Evolutionary conservation across 2,797 vertebrate species (phyloP), one percentile per base, ranked within the genome.

Genomic region (Artibeus jamaicensis): DNA sequence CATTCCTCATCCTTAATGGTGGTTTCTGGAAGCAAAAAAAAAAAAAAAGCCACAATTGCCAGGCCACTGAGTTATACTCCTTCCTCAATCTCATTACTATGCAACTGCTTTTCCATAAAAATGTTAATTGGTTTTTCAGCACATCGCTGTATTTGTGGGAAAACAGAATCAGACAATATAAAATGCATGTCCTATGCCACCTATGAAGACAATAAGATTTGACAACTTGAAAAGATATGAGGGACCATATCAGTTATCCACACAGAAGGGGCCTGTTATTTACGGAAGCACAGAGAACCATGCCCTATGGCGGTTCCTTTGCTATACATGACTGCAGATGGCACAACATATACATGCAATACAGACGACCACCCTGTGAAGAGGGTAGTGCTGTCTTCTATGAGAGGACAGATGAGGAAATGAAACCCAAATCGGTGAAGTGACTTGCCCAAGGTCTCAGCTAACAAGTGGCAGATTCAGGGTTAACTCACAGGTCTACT

Each of bases 11-110:
- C 81, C 90, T 89, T 93, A 71, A 77, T 34, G 79, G 85, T 82
- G 88, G 95, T 62, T 96, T 93, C 57, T 84, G 62, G 59, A 85
- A 94, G 92, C 91, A 92, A 90, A 90, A 90, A 90, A 88, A 90
- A 88, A 42, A 90, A 88, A 87, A 65, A 89, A 37, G 50, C 39
- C 55, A 55, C 73, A 70, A 24, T 37, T 57, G 24, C 76, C 78
- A 90, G 85, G 16, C 48, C 37, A 48, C 79, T 48, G 46, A 73
- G 34, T 76, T 57, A 39, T 7, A 50, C 6, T 73, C 42, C 87
- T 85, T 68, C 85, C 59, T 65, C 48, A 29, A 0, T 19, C 48
- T 67, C 62, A 59, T 82, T 26, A 68, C 73, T 68, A 32, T 15
- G 18, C 74, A 76, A 57, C 37, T 78, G 62, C 82, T 71, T 82